A percentile compares a stretch with the other conserved stretches of the same genome.
phyloP scores from a whole-genome alignment of 2,888 invertebrate species.

The Frankliniella intonsa region DNA sequence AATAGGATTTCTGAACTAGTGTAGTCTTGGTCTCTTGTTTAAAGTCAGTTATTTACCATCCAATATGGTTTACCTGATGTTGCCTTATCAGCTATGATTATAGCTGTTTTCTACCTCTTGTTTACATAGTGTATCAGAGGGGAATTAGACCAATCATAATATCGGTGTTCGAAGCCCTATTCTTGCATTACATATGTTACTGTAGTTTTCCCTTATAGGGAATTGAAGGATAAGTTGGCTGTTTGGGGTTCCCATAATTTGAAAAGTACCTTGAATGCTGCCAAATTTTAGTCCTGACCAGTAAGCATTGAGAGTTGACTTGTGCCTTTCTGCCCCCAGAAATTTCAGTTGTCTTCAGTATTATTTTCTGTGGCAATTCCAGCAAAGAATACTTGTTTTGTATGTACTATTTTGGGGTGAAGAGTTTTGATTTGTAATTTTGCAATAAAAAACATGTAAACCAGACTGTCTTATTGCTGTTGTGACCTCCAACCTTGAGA shows the following conservation, averaged over 20 bases:
- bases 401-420: not conserved
- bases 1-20: not conserved
- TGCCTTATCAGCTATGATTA: not conserved
- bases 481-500: not conserved
- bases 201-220: too few relatives aligned
- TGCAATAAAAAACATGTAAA: not conserved
- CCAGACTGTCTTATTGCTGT: not conserved
- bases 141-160: not conserved
- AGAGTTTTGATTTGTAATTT: not conserved
- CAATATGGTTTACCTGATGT: not conserved
- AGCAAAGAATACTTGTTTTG: not conserved
- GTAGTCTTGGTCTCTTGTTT: not conserved
- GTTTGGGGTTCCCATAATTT: too few relatives aligned
- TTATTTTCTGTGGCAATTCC: not conserved
- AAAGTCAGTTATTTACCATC: not conserved
- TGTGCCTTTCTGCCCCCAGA: not conserved
- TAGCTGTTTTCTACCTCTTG: not conserved
- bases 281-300: too few relatives aligned
- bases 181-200: too few relatives aligned
- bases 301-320: too few relatives aligned
- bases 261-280: too few relatives aligned
- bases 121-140: constrained; percentile 12
- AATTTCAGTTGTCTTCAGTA: not conserved
- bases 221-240: too few relatives aligned
- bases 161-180: not conserved